A percentile compares a stretch with the other conserved stretches of the same genome.
Conservation (phyloP, 2,797 vertebrate genomes). For the Graptemys geographica region DNA sequence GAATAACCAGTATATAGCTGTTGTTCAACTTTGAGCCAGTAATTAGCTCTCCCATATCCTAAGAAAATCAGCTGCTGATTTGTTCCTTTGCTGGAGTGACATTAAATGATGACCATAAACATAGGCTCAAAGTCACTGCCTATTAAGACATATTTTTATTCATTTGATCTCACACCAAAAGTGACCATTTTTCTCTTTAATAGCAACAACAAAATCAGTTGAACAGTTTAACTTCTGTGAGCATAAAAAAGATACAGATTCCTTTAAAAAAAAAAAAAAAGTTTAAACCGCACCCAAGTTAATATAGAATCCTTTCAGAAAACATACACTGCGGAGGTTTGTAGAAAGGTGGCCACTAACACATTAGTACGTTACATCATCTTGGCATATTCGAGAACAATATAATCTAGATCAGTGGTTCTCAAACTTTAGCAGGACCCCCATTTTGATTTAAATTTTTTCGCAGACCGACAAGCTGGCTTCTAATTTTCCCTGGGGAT, state of each 20-base stretch:
- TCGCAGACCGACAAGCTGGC: too few species aligned
- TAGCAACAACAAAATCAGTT: neutral
- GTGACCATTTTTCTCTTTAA: neutral
- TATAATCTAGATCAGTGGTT: neutral
- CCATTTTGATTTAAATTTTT: too few species aligned
- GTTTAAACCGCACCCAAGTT: neutral
- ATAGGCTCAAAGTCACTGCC: neutral
- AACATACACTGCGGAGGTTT: neutral
- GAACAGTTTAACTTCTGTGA: neutral
- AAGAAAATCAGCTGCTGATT: neutral
- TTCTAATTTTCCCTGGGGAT: too few species aligned
- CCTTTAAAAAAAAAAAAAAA: neutral
- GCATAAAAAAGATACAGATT: neutral
- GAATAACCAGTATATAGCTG: neutral
- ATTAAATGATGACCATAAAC: neutral
- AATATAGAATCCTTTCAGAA: neutral
- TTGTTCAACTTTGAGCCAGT: neutral
- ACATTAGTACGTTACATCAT: rapidly evolving
- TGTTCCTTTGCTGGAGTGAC: neutral
- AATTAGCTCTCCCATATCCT: neutral
- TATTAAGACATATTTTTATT: neutral
- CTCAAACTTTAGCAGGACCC: too few species aligned
- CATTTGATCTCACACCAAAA: neutral
- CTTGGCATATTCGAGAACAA: neutral
- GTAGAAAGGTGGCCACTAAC: neutral